A percentile compares a stretch with the other conserved stretches of the same genome.
Evolutionary conservation across 2,113 vertebrate genomes (phyloP).

Genomic region (Xiphorhynchus elegans): DNA sequence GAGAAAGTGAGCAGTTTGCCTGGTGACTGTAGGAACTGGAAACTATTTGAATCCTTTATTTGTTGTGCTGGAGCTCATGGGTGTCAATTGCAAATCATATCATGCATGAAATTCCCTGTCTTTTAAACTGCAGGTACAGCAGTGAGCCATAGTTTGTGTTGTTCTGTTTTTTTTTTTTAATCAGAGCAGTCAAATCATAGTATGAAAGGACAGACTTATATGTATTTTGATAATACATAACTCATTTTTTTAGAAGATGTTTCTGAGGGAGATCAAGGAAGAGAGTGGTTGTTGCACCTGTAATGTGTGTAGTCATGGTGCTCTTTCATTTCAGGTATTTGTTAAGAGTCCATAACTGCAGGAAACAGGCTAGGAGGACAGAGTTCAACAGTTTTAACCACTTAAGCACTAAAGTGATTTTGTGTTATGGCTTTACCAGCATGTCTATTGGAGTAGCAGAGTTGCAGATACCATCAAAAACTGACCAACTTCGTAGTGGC

Average conservation of each 20-base stretch:
- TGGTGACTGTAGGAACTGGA: background rate
- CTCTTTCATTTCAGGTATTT: background rate
- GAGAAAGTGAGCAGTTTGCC: background rate
- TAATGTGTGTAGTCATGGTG: accelerated
- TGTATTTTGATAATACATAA: background rate
- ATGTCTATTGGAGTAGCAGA: background rate
- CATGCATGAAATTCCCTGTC: background rate
- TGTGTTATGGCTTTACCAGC: background rate
- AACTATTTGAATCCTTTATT: background rate
- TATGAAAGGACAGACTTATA: background rate
- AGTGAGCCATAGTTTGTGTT: background rate
- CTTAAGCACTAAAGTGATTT: background rate
- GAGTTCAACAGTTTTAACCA: background rate
- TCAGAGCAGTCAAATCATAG: background rate
- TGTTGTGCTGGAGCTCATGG: background rate
- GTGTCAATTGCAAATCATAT: background rate
- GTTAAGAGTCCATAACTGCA: background rate
- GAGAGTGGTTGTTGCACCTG: background rate
- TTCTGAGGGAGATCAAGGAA: background rate
- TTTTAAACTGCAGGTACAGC: background rate
- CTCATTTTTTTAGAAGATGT: background rate
- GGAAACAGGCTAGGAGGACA: background rate
- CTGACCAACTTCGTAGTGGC: background rate
- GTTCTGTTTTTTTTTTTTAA: background rate
- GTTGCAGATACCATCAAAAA: background rate